A percentile compares a stretch with the other conserved stretches of the same genome.
Conservation (phyloP, 2,888 invertebrate species). For the Gibbula magus region DNA sequence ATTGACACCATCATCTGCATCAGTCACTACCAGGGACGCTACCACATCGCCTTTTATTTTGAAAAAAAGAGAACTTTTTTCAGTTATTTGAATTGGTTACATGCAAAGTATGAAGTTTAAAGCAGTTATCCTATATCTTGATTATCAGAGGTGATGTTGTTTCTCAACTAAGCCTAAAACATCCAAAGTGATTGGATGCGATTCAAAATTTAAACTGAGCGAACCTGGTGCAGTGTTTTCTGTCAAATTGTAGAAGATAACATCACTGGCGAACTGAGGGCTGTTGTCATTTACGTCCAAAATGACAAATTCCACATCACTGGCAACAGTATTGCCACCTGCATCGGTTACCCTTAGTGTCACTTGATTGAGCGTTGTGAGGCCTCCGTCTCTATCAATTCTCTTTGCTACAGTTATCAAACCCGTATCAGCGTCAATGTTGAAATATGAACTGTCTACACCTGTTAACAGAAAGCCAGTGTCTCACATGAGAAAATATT, state of each 20-base stretch:
- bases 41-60: background rate
- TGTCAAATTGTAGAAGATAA: background rate
- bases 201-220: background rate
- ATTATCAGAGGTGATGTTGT: no score
- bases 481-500: no score
- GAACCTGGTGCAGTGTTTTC: background rate
- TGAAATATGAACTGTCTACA: background rate
- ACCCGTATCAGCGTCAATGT: background rate
- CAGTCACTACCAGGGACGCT: background rate
- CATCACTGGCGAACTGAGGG: background rate
- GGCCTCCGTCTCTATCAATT: background rate
- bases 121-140: background rate
- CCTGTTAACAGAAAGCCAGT: background rate
- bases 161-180: no score
- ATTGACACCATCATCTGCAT: background rate
- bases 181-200: no score
- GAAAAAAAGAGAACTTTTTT: background rate
- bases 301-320: background rate
- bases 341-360: background rate
- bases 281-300: conserved; percentile 15
- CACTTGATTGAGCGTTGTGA: background rate
- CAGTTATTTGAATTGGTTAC: no score
- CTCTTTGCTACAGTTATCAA: background rate
- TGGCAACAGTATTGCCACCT: background rate
- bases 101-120: background rate